Conservation (phyloP, 2,888 invertebrate species). For the Lissonota sp. region DNA sequence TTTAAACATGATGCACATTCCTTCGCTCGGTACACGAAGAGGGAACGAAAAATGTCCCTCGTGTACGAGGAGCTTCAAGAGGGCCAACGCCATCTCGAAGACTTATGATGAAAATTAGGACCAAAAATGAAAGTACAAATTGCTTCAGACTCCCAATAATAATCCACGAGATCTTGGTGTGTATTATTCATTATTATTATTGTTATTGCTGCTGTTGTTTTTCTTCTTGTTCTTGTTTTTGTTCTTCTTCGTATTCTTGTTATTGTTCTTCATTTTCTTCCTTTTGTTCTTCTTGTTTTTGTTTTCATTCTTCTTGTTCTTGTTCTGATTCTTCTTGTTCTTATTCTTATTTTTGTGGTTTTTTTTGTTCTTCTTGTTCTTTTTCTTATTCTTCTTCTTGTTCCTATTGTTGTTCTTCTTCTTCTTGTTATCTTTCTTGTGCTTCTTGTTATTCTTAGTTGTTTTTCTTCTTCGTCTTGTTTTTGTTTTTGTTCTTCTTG, state of each 20-base stretch:
- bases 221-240: not conserved
- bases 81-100: slow-evolving; percentile 38
- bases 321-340: no score
- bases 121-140: slow-evolving; percentile 52
- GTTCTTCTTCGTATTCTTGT: not conserved
- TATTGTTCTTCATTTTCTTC: not conserved
- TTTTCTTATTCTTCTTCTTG: no score
- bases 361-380: no score
- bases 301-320: no score
- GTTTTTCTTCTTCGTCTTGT: no score
- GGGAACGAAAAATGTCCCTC: slow-evolving; percentile 12
- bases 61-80: slow-evolving; percentile 3
- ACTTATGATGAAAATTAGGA: slow-evolving; percentile 52
- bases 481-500: no score
- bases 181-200: no score
- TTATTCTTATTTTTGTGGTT: no score
- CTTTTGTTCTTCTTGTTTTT: no score
- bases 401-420: no score
- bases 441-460: no score
- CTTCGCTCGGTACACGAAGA: not conserved
- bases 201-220: not conserved
- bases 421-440: no score
- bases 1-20: slow-evolving; percentile 37
- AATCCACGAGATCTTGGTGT: slow-evolving; percentile 10
- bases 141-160: slow-evolving; percentile 10